Evolutionary conservation across 2,888 invertebrate genomes (phyloP).

Genomic region (Clusia tigrina): DNA sequence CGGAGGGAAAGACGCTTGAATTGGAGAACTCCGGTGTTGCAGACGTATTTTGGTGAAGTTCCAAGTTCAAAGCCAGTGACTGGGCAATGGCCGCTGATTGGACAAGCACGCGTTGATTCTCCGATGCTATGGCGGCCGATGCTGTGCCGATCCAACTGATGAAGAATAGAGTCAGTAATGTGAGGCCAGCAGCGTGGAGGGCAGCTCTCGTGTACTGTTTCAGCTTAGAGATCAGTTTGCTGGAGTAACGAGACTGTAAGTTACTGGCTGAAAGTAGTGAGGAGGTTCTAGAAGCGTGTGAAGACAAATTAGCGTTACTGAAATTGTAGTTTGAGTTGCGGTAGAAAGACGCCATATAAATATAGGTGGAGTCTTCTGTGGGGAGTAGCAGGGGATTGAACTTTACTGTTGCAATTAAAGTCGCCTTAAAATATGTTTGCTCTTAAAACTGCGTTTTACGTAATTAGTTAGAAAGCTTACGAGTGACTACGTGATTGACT

Average conservation of each 20-base stretch:
- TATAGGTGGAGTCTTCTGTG: conserved; percentile 14
- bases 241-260: too few species aligned
- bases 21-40: conserved; percentile 37
- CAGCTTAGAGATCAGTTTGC: conserved; percentile 45
- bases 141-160: conserved; percentile 50
- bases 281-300: conserved; percentile 3
- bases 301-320: conserved; percentile 13
- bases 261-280: conserved; percentile 1
- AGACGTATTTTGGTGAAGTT: conserved; percentile 25
- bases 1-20: conserved; percentile 43
- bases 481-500: background rate
- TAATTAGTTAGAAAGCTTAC: too few species aligned
- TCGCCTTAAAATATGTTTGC: too few species aligned
- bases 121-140: conserved; percentile 18
- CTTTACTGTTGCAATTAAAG: conserved; percentile 11
- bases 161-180: conserved; percentile 44
- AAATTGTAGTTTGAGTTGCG: conserved; percentile 34
- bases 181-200: conserved; percentile 40
- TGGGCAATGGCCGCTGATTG: too few species aligned
- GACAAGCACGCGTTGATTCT: too few species aligned
- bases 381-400: conserved; percentile 5
- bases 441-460: too few species aligned
- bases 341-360: conserved; percentile 45
- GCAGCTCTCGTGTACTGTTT: conserved; percentile 14
- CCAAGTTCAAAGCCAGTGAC: conserved; percentile 15